phyloP scores from a whole-genome alignment of 2,113 vertebrate species.

The Dasyurus viverrinus region DNA sequence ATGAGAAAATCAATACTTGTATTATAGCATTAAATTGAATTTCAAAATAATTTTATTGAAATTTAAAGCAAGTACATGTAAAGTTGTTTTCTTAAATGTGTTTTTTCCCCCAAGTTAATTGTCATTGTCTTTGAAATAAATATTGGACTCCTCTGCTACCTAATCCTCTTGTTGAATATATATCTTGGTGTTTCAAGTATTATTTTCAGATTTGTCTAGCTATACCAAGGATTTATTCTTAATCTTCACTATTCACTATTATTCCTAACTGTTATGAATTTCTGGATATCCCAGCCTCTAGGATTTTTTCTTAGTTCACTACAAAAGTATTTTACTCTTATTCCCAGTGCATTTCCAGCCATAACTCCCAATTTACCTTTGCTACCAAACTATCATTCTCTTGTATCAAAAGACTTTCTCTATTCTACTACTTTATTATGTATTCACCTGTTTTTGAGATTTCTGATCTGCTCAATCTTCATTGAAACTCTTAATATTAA shows the following conservation, averaged over 20 bases:
- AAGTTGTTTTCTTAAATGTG: conserved; percentile 35
- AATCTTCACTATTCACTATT: not conserved
- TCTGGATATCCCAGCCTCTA: not conserved
- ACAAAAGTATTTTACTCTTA: not conserved
- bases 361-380: not conserved
- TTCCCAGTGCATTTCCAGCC: not conserved
- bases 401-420: not conserved
- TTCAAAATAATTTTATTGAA: conserved; percentile 17
- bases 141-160: not conserved
- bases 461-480: not conserved
- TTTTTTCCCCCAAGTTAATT: conserved; percentile 17
- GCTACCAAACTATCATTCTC: not conserved
- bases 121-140: not conserved
- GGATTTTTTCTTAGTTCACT: not conserved
- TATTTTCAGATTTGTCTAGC: not conserved
- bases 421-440: not conserved
- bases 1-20: not conserved
- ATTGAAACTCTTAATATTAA: not conserved
- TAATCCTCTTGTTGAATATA: not conserved
- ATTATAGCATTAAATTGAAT: not conserved
- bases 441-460: not conserved
- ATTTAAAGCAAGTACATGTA: conserved; percentile 29
- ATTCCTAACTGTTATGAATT: not conserved
- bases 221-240: not conserved
- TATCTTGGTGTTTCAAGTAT: not conserved